Evolutionary conservation across 2,797 vertebrate species (phyloP), one percentile per base, ranked within the genome.

Genomic region (Enteromius mattozi): DNA sequence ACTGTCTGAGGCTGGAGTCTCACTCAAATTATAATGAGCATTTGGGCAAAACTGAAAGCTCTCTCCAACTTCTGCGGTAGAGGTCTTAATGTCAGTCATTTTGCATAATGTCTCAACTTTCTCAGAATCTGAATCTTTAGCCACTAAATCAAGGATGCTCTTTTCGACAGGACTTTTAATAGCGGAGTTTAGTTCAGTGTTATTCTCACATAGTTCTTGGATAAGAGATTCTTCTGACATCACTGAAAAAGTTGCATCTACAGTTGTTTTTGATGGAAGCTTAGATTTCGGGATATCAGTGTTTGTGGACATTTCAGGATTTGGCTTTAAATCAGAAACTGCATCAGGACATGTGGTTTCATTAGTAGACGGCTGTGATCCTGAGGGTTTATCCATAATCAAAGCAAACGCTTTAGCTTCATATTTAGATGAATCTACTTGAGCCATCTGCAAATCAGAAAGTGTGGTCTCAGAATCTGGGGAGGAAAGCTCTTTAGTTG

Each of bases 331-430:
- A 76, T 82, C 12, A n/a, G 45, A 40, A 66, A 68, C 21, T 49
- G 78, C 61, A 66, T 49, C 27, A 75, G 56, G 14, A 75, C 3
- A 0, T 47, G 56, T 27, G 24, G 16, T 71, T 51, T 75, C 45
- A 78, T 80, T 27, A 33, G 40, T 10, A 68, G 66, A 12, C 19
- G 47, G 70, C 59, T 45, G 24, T 76, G 35, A 75, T 63, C 30
- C 49, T 78, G 78, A 75, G 10, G 51, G 72, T 61, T 87, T 87
- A n/a, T 69, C 65, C 17, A 61, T 27, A 63, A 49, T 68, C 30
- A 45, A 66, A 88, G 78, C 84, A 17, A 66, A n/a, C 51, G 51
- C 56, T 75, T 86, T 59, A 54, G 59, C 21, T n/a, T 71, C 87
- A 19, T 33, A 74, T 76, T 86, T 78, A 51, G 66, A 76, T 30